phyloP scores from a whole-genome alignment of 2,888 invertebrate species.

The Buathra laborator region DNA sequence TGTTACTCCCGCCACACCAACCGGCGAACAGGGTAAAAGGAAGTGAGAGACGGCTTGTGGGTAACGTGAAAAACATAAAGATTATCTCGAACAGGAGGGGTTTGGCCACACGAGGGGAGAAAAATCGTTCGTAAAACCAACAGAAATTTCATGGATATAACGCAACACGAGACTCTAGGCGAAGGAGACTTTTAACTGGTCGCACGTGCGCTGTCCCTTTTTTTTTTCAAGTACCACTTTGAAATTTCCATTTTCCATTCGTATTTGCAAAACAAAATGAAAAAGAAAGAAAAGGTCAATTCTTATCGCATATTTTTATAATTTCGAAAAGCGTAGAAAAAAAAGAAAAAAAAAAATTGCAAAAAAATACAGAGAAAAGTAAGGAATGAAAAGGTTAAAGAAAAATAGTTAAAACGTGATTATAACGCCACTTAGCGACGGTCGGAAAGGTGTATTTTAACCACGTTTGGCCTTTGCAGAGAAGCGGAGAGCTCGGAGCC shows the following conservation, averaged over 20 bases:
- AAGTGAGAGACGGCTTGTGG: constrained; percentile 47
- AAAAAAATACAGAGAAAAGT: neutral
- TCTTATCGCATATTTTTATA: neutral
- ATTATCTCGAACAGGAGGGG: constrained; percentile 47
- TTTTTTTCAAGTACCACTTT: neutral
- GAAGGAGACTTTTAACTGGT: constrained; percentile 6
- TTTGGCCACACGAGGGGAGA: constrained; percentile 14
- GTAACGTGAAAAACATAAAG: constrained; percentile 64
- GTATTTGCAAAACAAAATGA: neutral
- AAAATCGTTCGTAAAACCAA: constrained; percentile 39
- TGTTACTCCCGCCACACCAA: constrained; percentile 38
- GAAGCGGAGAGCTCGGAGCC: neutral
- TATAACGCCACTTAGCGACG: constrained; percentile 7
- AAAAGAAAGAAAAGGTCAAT: neutral
- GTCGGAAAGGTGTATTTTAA: constrained; percentile 4
- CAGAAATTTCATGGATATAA: constrained; percentile 27
- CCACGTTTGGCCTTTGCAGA: neutral
- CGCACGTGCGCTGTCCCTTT: constrained; percentile 1
- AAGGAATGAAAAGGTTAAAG: neutral
- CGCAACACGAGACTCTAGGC: neutral
- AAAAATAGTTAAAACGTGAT: neutral
- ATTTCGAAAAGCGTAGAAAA: neutral
- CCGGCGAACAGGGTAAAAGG: constrained; percentile 17
- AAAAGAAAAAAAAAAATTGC: neutral
- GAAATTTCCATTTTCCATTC: neutral